phyloP scores from a whole-genome alignment of 2,797 vertebrate species.

The Anniella stebbinsi region DNA sequence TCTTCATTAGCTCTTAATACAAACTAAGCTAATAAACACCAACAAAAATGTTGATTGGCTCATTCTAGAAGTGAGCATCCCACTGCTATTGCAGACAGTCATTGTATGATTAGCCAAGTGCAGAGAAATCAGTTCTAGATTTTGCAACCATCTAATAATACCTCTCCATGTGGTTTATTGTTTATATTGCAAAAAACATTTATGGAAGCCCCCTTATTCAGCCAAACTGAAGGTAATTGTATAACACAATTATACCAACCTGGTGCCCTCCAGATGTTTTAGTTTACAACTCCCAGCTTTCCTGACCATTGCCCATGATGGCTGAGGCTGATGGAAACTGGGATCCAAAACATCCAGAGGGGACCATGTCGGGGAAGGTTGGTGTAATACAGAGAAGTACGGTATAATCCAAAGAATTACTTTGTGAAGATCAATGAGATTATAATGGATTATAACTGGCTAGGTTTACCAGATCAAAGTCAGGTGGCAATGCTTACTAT shows the following conservation, averaged over 20 bases:
- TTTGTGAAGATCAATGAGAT: neutral
- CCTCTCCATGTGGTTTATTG: neutral
- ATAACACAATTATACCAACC: no score
- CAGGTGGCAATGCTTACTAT: neutral
- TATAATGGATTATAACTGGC: neutral
- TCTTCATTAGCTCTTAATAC: constrained; percentile 25
- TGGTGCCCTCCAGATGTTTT: no score
- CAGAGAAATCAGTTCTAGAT: neutral
- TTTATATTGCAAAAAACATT: neutral
- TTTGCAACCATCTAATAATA: neutral
- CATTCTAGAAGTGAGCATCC: neutral
- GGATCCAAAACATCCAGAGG: no score
- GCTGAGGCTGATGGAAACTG: no score
- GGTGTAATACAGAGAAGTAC: neutral
- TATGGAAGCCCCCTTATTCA: neutral
- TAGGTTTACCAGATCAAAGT: neutral
- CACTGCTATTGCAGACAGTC: neutral
- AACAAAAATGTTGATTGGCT: constrained; percentile 2
- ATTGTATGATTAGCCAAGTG: neutral
- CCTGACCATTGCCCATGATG: no score
- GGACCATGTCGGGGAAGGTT: no score
- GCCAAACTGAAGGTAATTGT: neutral
- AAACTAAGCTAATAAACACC: constrained; percentile 37
- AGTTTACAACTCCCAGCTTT: no score
- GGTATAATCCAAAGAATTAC: neutral